phyloP scores from a whole-genome alignment of 92 coral and sea anemone genomes.

The Muricea muricata region DNA sequence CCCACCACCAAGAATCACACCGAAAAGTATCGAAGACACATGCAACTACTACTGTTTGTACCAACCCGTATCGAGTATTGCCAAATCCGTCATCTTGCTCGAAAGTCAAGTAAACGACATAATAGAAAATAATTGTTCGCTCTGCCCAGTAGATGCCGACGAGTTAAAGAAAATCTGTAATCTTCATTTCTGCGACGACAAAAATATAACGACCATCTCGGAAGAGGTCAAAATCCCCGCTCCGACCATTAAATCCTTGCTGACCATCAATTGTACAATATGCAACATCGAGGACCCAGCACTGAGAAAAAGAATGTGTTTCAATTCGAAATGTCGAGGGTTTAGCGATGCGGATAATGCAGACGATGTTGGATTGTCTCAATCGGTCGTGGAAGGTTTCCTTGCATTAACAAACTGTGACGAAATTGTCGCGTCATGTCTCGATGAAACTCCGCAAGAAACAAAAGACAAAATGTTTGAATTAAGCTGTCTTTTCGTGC shows the following conservation, averaged over 20 bases:
- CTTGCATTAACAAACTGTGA: not conserved
- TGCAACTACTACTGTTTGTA: not conserved
- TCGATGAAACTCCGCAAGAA: no score
- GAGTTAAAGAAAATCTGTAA: not conserved
- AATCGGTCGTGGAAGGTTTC: not conserved
- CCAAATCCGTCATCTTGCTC: not conserved
- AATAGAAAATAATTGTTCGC: not conserved
- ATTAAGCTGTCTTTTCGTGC: no score
- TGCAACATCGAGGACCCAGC: not conserved
- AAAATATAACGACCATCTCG: not conserved
- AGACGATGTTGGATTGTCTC: not conserved
- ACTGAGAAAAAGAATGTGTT: not conserved
- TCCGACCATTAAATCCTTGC: not conserved
- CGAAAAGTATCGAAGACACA: not conserved
- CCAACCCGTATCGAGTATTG: not conserved
- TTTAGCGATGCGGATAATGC: not conserved
- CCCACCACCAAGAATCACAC: conserved; percentile 3
- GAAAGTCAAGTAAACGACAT: not conserved
- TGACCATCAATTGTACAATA: not conserved
- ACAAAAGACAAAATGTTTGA: no score
- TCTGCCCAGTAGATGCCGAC: no score
- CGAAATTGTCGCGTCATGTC: not conserved
- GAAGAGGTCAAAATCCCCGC: not conserved
- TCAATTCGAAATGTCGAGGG: not conserved
- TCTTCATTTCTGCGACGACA: not conserved